Base-by-base conservation (phyloP, 2,797 vertebrate genomes). In the Zenarchopterus dispar region DNA sequence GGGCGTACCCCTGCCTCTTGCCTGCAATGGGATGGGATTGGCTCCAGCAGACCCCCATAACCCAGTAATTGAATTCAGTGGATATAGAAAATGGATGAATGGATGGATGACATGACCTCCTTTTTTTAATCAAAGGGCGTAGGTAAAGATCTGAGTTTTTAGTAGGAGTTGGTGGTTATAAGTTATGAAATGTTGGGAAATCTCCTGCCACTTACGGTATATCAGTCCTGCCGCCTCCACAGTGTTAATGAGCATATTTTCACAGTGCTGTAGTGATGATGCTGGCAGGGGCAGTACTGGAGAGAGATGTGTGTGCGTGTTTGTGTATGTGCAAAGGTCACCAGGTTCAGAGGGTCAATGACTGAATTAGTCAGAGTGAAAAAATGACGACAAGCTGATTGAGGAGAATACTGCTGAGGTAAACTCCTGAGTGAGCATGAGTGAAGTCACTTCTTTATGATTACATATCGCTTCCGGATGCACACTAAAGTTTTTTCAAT, bases 291-390 rank as follows among this genome's bases (percentile, higher is more conserved):
- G 52, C 75, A 81, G 74, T 73, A 73, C 62, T 73, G 45, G 31
- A 56, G 11, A 48, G 8, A 15, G 65, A 65, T 51, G 45, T 44
- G 55, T 18, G 26, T 71, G 46, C 23, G 33, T 55, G 53, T 21
- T 18, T 64, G 49, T 50, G 58, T 80, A 52, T 21, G 73, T 46
- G 48, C 83, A 88, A 91, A 91, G 89, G 86, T 92, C 80, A 77
- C 4, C 39, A 3, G 57, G 70, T 77, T 83, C 65, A 85, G 75
- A 74, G 55, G 67, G 65, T 81, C 61, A 83, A 48, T 72, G 62
- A 80, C 49, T 49, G 50, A 62, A 58, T 52, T 15, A 28, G 61
- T 18, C 55, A 36, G 18, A 65, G 51, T 60, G 48, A 33, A 50
- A 48, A 18, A 53, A 15, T 41, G 18, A 46, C 50, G 54, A 17